Evolutionary conservation across 2,797 vertebrate genomes (phyloP), one percentile per base, ranked within the genome.

Genomic region (Liparis tanakae): DNA sequence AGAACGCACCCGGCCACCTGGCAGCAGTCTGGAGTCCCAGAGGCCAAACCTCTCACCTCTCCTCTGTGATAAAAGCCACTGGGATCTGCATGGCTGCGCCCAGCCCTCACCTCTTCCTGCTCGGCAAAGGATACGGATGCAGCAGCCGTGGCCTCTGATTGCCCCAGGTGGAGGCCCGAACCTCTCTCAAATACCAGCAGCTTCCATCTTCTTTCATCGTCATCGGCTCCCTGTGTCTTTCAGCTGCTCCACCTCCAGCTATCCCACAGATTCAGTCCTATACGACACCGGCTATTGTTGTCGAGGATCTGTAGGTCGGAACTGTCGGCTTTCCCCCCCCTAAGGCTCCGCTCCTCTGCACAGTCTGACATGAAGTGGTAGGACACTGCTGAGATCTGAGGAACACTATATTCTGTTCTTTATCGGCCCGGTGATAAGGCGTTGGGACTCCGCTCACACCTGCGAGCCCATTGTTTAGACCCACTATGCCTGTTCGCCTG

Each of bases 391-490:
- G 88, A 92, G 85, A 91, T 88, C 79, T 81, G 75, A 81, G 93
- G 92, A 94, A 93, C 88, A 82, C 67, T 87, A 93, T 90, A 92
- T 87, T 91, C 77, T 80, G 17, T 58, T 87, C 88, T 87, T 93
- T 94, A 93, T 88, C 88, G 69, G 71, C 80, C 62, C 51, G 62
- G 69, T 84, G 92, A 91, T 90, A 90, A 89, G 89, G 88, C 91
- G 90, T 91, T 91, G 81, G 55, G 83, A 92, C 92, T 93, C 90
- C 59, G 84, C 90, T 93, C 92, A 92, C 92, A 94, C 93, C 92
- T 94, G 93, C 74, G 69, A 70, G 79, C 55, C 76, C 87, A 92
- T 94, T 94, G 92, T 94, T 89, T 62, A 33, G 70, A 25, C 63
- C 78, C 7, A 66, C 82, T 77, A 85, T 93, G 89, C 82, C 83